Conservation (phyloP, 1,140 invertebrate genomes). For the Holcopasites calliopsidis region DNA sequence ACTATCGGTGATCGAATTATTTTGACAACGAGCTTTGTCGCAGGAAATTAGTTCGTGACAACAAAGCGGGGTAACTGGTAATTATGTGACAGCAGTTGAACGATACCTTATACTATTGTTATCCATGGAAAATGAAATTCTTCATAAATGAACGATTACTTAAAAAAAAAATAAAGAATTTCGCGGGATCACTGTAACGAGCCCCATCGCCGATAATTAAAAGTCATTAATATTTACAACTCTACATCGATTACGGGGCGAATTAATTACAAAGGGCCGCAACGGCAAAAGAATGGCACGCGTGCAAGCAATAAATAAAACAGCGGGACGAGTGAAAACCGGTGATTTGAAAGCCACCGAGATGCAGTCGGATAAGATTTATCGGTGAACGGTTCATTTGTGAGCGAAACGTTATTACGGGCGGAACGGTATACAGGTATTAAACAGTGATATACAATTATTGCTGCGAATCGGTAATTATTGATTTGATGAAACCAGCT, state of each 20-base stretch:
- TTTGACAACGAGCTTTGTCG: too few relatives aligned
- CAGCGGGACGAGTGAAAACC: not conserved
- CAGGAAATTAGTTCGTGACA: too few relatives aligned
- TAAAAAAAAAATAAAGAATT: too few relatives aligned
- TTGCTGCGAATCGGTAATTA: constrained; percentile 36
- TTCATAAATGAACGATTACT: too few relatives aligned
- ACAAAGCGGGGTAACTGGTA: too few relatives aligned
- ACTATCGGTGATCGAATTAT: too few relatives aligned
- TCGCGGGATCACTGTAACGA: too few relatives aligned
- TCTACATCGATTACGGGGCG: not conserved
- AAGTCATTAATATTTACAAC: constrained; percentile 12
- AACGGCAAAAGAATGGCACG: not conserved
- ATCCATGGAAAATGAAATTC: too few relatives aligned
- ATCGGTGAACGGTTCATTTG: constrained; percentile 30
- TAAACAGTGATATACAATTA: constrained; percentile 39
- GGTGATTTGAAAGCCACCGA: constrained; percentile 23
- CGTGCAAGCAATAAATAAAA: constrained; percentile 17
- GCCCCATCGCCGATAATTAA: too few relatives aligned
- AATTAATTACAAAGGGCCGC: constrained; percentile 13
- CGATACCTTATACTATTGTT: too few relatives aligned
- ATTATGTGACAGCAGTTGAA: too few relatives aligned
- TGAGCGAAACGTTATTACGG: constrained; percentile 34
- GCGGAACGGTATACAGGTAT: constrained; percentile 10
- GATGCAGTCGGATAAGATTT: constrained; percentile 20
- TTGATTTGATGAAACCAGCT: constrained; percentile 46